phyloP scores from a whole-genome alignment of 1,140 invertebrate species.

The Camponotus pennsylvanicus region DNA sequence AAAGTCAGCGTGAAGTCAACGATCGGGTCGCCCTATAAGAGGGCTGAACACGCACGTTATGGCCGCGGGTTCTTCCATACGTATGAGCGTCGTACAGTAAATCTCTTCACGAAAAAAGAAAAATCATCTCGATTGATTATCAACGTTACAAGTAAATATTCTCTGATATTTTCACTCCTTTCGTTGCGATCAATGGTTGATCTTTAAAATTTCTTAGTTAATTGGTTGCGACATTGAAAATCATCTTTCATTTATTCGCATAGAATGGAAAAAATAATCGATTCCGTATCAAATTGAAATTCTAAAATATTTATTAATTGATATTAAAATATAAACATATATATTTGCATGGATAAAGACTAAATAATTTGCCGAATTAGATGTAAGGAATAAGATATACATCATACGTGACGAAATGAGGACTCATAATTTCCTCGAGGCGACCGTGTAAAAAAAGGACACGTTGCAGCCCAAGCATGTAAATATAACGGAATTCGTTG shows the following conservation, averaged over 20 bases:
- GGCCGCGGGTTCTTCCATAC: slow-evolving; percentile 78
- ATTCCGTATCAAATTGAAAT: neutral
- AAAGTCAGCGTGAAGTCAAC: slow-evolving; percentile 85
- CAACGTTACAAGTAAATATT: neutral
- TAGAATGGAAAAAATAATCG: neutral
- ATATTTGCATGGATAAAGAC: neutral
- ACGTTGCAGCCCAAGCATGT: slow-evolving; percentile 12
- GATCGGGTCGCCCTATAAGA: slow-evolving; percentile 78
- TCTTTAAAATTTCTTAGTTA: neutral
- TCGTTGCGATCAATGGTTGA: neutral
- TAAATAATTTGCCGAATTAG: slow-evolving; percentile 23
- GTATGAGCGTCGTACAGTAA: slow-evolving; percentile 40
- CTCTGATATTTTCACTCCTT: neutral
- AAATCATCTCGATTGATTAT: slow-evolving; percentile 7
- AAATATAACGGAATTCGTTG: slow-evolving; percentile 42
- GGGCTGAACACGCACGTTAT: slow-evolving; percentile 80
- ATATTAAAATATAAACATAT: neutral
- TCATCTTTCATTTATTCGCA: neutral
- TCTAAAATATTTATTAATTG: neutral
- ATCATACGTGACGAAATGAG: slow-evolving; percentile 25
- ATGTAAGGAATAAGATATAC: slow-evolving; percentile 39
- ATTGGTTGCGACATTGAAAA: neutral
- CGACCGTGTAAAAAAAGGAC: neutral
- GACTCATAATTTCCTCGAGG: slow-evolving; percentile 40
- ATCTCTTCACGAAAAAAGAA: slow-evolving; percentile 31